Evolutionary conservation across 2,888 invertebrate species (phyloP).

Genomic region (Meliscaeva auricollis): DNA sequence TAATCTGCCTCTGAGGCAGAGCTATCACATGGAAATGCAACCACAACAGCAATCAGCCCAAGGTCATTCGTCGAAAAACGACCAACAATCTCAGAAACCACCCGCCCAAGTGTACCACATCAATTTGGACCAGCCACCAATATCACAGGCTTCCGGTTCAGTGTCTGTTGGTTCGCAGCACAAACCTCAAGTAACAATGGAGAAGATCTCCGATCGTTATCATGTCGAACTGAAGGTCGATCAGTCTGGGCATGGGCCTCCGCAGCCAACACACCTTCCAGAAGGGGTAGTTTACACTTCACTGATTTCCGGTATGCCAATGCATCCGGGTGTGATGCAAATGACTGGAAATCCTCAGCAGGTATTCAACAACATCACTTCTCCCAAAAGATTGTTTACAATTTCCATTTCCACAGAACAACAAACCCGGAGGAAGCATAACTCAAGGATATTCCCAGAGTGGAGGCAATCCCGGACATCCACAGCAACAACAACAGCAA

Average conservation of each 20-base stretch:
- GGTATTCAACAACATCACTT: conserved; percentile 68
- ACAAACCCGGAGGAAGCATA: conserved; percentile 93
- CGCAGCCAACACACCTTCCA: conserved; percentile 80
- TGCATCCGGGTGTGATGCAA: conserved; percentile 83
- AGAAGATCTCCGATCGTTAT: conserved; percentile 82
- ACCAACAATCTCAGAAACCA: conserved; percentile 80
- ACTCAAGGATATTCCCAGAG: conserved; percentile 93
- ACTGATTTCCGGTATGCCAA: conserved; percentile 81
- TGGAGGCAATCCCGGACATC: conserved; percentile 82
- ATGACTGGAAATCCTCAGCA: conserved; percentile 80
- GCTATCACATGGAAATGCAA: conserved; percentile 82
- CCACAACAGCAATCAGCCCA: conserved; percentile 77
- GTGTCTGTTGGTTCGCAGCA: conserved; percentile 71
- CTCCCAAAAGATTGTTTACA: conserved; percentile 75
- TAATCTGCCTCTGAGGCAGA: conserved; percentile 81
- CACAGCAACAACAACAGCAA: conserved; percentile 77
- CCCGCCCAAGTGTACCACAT: conserved; percentile 82
- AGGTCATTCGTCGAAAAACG: conserved; percentile 79
- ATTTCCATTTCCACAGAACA: conserved; percentile 84
- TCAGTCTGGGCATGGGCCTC: conserved; percentile 79
- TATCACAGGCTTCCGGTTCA: conserved; percentile 80
- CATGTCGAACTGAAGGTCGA: conserved; percentile 83
- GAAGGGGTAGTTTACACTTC: conserved; percentile 83
- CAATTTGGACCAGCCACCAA: conserved; percentile 82
- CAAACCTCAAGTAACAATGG: conserved; percentile 83